Percentiles rank a stretch among this genome's conserved stretches.
Evolutionary conservation across 2,888 invertebrate species (phyloP).

Genomic region (Calephelis perditalis): DNA sequence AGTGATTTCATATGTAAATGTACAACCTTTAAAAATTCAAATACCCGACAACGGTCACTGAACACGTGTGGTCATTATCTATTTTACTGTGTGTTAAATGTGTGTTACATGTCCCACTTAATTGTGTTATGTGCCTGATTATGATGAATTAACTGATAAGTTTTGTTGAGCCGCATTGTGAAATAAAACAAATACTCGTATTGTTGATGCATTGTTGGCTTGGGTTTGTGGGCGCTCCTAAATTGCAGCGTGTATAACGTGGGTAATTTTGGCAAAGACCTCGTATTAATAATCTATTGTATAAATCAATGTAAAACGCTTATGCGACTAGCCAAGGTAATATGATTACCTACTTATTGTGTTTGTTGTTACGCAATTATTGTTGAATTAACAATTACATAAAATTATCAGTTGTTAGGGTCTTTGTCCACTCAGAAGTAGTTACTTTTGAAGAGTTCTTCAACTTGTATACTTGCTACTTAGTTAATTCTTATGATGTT

Average conservation of each 20-base stretch:
- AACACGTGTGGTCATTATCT: slow-evolving; percentile 4
- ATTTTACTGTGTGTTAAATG: neutral
- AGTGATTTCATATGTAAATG: neutral
- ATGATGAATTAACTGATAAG: slow-evolving; percentile 7
- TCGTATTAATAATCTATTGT: slow-evolving; percentile 60
- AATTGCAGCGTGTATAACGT: slow-evolving; percentile 56
- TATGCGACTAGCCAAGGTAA: slow-evolving; percentile 24
- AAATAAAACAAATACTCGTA: slow-evolving; percentile 13
- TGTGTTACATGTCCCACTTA: neutral
- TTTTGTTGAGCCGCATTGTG: slow-evolving; percentile 17
- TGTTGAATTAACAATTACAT: neutral
- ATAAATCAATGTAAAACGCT: slow-evolving; percentile 22
- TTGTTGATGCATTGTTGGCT: slow-evolving; percentile 17
- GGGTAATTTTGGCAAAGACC: slow-evolving; percentile 60
- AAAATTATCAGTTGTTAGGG: no score
- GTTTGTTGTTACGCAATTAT: slow-evolving; percentile 9
- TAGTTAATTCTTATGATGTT: no score
- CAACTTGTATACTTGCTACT: no score
- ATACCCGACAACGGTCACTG: neutral
- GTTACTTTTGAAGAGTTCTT: no score
- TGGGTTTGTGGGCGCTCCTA: slow-evolving; percentile 49
- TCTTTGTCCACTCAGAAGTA: no score
- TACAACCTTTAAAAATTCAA: neutral
- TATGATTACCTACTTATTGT: slow-evolving; percentile 8
- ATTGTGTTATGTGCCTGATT: slow-evolving; percentile 3